Evolutionary conservation across 2,797 vertebrate genomes (phyloP).

Genomic region (Setipinna tenuifilis): DNA sequence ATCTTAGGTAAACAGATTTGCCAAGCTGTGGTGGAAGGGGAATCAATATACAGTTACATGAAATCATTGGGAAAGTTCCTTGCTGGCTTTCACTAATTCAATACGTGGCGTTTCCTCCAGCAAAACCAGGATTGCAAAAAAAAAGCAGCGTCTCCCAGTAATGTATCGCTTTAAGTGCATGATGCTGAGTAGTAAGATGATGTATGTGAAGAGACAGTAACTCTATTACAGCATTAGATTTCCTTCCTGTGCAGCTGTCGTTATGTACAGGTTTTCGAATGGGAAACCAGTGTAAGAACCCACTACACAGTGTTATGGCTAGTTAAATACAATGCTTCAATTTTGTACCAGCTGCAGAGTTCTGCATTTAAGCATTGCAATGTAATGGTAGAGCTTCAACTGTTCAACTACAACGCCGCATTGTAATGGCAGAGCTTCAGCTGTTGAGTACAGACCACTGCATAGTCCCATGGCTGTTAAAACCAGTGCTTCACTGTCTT

Average conservation of each 20-base stretch:
- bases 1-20: constrained; percentile 37
- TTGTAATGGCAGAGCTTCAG: no score
- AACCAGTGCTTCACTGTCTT: background rate
- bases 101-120: background rate
- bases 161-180: constrained; percentile 18
- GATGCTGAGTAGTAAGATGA: background rate
- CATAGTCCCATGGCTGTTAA: no score
- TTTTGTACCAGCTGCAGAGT: no score
- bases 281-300: background rate
- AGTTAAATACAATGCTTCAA: no score
- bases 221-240: background rate
- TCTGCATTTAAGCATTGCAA: no score
- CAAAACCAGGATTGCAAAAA: background rate
- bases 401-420: no score
- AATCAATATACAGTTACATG: constrained; percentile 33
- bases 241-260: background rate
- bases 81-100: background rate
- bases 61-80: constrained; percentile 21
- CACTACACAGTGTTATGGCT: background rate
- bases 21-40: background rate
- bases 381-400: no score
- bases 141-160: background rate
- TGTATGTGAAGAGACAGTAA: constrained; percentile 18
- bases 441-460: no score
- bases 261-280: background rate